Conservation (phyloP, 2,888 invertebrate species). For the Steromphala cineraria region DNA sequence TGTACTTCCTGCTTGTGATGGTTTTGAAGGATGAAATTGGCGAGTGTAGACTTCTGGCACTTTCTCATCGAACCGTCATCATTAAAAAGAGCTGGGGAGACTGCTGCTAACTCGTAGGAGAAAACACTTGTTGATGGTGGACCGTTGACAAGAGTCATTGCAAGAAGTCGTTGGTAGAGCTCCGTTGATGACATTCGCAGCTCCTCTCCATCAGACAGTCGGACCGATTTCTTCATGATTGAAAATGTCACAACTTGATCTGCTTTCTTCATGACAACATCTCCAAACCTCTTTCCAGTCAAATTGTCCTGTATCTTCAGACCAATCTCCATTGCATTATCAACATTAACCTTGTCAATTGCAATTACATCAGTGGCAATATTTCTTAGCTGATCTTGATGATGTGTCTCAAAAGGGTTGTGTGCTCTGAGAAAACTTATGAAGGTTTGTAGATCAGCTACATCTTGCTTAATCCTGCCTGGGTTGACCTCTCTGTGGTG, state of each 20-base stretch:
- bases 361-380: too few relatives aligned
- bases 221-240: background rate
- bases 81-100: background rate
- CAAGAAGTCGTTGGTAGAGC: too few relatives aligned
- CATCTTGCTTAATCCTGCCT: background rate
- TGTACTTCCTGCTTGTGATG: background rate
- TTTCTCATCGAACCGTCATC: background rate
- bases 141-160: background rate
- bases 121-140: background rate
- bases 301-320: background rate
- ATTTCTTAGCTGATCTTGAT: background rate
- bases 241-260: background rate
- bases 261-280: background rate
- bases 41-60: background rate
- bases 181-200: background rate
- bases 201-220: background rate
- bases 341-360: too few relatives aligned
- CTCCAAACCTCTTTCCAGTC: background rate
- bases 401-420: background rate
- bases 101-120: background rate
- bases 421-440: background rate
- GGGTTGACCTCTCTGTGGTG: conserved; percentile 1
- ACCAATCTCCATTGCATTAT: too few relatives aligned
- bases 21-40: background rate
- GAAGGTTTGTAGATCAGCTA: background rate